Base-by-base conservation (phyloP, 2,797 vertebrate genomes). In the Agapornis canus region DNA sequence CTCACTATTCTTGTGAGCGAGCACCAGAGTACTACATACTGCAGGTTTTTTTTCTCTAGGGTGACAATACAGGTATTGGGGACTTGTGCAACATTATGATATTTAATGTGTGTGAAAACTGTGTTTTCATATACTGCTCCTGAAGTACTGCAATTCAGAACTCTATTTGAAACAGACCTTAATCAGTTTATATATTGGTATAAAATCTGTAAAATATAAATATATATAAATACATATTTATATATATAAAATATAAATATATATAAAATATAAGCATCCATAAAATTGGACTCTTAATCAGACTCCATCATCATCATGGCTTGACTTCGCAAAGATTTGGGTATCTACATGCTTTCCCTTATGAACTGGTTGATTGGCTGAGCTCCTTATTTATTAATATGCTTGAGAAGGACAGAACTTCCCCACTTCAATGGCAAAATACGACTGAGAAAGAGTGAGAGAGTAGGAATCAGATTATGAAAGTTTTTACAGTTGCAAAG, bases 21-120 rank as follows among this genome's bases (percentile, higher is more conserved):
- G 35, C 19, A 20, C 20, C 0, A 1, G 54, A 57, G 7, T 16
- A 48, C 29, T 42, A 13, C 2, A 2, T 10, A 4, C 6, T 11
- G 8, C 1, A 69, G 7, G 7, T 1, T 49, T 60, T 61, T 39
- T 22, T 15, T 23, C 63, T 16, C 63, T 16, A 35, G 49, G 25
- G 22, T 59, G 16, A 23, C 13, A 70, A 14, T 32, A 42, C 32
- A 86, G 31, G 25, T 17, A 19, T 21, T 39, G 18, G 35, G 89
- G n/a, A 11, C 37, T 27, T 22, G 22, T 72, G 31, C 45, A 72
- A 37, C 4, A 4, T 6, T 35, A 18, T 13, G 35, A 4, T 47
- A 26, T 22, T 60, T 64, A 11, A 8, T 35, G 6, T 21, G 4
- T 20, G 20, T 57, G 23, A 71, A 42, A 85, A 26, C 20, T 16